Evolutionary conservation across 2,113 vertebrate genomes (phyloP).

Genomic region (Sitta europaea): DNA sequence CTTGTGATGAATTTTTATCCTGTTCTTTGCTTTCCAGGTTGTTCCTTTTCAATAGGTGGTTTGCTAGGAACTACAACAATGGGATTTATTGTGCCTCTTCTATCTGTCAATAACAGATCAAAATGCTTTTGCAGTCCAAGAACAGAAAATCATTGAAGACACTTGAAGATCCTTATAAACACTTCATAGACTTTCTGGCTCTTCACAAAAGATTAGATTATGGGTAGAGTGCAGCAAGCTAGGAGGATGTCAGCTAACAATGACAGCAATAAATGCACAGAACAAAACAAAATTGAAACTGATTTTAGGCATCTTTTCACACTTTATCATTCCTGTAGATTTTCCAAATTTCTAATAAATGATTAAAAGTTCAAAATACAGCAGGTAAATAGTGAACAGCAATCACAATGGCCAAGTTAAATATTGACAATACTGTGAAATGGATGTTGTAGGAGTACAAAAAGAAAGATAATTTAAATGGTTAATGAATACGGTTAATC

Average conservation of each 20-base stretch:
- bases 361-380: background rate
- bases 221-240: background rate
- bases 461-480: background rate
- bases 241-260: background rate
- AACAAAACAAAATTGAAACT: background rate
- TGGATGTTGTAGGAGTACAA: background rate
- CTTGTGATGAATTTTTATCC: background rate
- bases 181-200: background rate
- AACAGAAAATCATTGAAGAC: constrained; percentile 1
- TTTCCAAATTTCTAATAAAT: background rate
- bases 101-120: background rate
- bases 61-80: background rate
- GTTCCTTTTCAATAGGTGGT: background rate
- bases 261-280: background rate
- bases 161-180: background rate
- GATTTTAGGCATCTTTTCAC: background rate
- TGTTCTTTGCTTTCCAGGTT: background rate
- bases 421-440: background rate
- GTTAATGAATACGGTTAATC: background rate
- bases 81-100: background rate
- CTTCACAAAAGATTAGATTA: background rate
- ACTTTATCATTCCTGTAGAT: background rate
- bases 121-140: background rate
- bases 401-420: background rate
- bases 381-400: background rate